Base-by-base conservation (phyloP, 2,113 vertebrate species). In the Suricata suricatta region DNA sequence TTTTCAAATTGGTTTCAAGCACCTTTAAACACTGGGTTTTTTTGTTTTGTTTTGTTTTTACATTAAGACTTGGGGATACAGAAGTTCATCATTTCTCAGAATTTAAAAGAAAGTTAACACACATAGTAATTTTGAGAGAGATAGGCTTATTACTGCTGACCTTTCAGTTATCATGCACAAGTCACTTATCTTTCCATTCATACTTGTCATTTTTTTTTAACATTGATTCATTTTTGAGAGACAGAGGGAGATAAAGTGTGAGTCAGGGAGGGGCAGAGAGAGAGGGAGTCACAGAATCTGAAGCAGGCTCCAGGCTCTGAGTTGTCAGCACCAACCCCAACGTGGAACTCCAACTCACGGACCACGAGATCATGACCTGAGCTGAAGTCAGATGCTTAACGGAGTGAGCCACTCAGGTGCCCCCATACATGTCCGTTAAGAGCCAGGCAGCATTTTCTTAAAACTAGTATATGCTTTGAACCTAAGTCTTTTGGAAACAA, bases 401-500 rank as follows among this genome's bases (percentile, higher is more conserved):
- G 7, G 5, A 23, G 21, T 60, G 57, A 60, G 57, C 57, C 57
- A 60, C 21, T 21, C 57, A 60, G 57, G 57, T 23, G 57, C 7
- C 57, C 17, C 57, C 23, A 35, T 23, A 69, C 0, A 27, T 4
- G 6, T 41, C 50, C 31, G 33, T 72, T 63, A 72, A 60, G 57
- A 60, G 57, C 57, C 57, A 23, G 19, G 57, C 57, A 60, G 57
- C 23, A 83, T 38, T 72, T 81, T 57, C 50, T 44, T 80, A 82
- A 95, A 95, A 63, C n/a, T 54, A 86, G 33, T 68, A 72, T 27
- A 13, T 35, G 41, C 44, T 90, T 50, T 88, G 90, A 79, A 19
- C 31, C 31, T 41, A n/a, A 87, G 35, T 71, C 52, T 96, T 97
- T 33, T 77, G 57, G 44, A 84, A 92, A 94, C 35, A 93, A 63